A percentile compares a stretch with the other conserved stretches of the same genome.
phyloP scores from a whole-genome alignment of 2,113 vertebrate genomes.

The Heptranchias perlo region DNA sequence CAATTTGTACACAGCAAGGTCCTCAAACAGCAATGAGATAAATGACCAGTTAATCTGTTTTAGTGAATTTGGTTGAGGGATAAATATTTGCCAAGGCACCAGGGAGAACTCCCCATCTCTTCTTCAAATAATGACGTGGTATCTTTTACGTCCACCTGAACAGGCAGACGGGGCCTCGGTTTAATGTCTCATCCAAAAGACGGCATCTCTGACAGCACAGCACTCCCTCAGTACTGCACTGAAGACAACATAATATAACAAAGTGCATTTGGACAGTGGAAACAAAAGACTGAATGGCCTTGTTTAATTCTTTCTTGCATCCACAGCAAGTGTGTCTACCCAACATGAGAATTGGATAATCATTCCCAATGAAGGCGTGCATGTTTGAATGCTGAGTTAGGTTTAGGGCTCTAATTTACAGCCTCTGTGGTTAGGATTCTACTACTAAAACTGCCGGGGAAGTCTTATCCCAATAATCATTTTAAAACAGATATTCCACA shows the following conservation, averaged over 20 bases:
- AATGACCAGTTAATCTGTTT: background rate
- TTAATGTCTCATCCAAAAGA: background rate
- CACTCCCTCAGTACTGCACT: background rate
- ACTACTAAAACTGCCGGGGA: background rate
- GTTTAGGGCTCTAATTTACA: background rate
- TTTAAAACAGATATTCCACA: background rate
- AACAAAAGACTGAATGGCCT: background rate
- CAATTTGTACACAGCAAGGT: background rate
- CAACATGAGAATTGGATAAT: background rate
- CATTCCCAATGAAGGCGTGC: too few species aligned
- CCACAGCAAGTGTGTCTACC: background rate
- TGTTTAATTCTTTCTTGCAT: background rate
- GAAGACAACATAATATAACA: too few species aligned
- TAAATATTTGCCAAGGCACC: background rate
- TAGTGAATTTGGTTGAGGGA: background rate
- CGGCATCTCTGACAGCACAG: background rate
- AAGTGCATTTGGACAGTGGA: too few species aligned
- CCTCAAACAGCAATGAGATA: background rate
- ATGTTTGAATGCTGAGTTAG: too few species aligned
- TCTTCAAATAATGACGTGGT: background rate
- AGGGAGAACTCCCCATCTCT: background rate
- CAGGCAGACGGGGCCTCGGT: background rate
- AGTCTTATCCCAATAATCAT: background rate
- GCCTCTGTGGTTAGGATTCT: background rate
- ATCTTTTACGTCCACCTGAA: background rate